These are phyloP conservation scores for Acanthosepion esculentum DNA, from an alignment of 2,888 invertebrate genomes.

Conservation along the genomic window DNA sequence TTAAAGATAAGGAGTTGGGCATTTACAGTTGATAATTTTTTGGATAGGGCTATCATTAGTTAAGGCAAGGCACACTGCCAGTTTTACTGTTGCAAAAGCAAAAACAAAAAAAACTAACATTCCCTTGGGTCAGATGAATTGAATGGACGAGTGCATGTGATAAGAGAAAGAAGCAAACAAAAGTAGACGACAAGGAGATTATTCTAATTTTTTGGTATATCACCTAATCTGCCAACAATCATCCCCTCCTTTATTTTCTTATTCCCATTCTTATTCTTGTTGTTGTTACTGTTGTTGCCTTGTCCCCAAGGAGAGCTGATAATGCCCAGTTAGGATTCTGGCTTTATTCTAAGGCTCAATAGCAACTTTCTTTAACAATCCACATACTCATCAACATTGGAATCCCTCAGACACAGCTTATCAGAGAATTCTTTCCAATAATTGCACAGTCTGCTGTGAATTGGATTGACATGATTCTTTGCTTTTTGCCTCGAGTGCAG, in stretches of 20 bases:
- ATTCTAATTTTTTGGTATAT: constrained; percentile 13
- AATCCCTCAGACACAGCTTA: neutral
- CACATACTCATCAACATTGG: neutral
- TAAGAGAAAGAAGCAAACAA: neutral
- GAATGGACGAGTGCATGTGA: constrained; percentile 23
- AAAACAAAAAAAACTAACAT: neutral
- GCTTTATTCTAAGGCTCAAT: neutral
- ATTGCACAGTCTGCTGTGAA: neutral
- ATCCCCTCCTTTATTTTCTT: neutral
- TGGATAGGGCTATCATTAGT: constrained; percentile 33
- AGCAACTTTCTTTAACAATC: neutral
- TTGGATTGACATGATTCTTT: neutral
- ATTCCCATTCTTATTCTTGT: neutral
- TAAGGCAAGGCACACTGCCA: neutral
- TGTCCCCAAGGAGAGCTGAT: neutral
- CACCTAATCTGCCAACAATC: neutral
- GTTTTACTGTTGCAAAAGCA: neutral
- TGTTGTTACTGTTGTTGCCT: neutral
- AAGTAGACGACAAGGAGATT: constrained; percentile 33
- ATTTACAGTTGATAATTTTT: constrained; percentile 23
- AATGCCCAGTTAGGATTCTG: constrained; percentile 33
- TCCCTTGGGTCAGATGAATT: constrained; percentile 14
- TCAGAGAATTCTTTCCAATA: constrained; percentile 13
- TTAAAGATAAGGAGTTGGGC: constrained; percentile 33
- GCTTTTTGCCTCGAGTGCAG: neutral